Percentiles rank a stretch among this genome's conserved stretches.
Evolutionary conservation across 1,140 invertebrate species (phyloP).

Genomic region (Cydia fagiglandana): DNA sequence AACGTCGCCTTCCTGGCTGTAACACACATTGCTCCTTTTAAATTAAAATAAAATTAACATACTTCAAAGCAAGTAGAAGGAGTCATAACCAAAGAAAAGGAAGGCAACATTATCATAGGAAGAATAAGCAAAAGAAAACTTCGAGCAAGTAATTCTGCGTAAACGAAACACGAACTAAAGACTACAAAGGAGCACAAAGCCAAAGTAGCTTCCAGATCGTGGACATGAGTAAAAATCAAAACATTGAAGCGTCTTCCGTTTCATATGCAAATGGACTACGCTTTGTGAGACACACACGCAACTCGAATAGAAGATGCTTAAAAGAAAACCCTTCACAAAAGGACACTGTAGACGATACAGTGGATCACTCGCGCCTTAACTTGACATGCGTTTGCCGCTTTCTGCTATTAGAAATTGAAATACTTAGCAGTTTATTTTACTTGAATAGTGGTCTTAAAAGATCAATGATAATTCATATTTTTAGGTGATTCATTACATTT

Average conservation of each 20-base stretch:
- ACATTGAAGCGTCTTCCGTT: conserved; percentile 57
- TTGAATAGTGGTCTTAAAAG: too few relatives aligned
- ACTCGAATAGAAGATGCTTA: conserved; percentile 14
- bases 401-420: neutral
- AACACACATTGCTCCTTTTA: conserved; percentile 36
- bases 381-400: neutral
- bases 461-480: too few relatives aligned
- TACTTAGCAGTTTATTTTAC: neutral
- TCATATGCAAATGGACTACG: conserved; percentile 60
- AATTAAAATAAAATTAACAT: conserved; percentile 35
- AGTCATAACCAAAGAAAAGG: conserved; percentile 20
- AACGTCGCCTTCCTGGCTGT: conserved; percentile 63
- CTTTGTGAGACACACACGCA: conserved; percentile 50
- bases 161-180: conserved; percentile 40
- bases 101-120: conserved; percentile 29
- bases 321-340: neutral
- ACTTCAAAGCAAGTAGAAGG: neutral
- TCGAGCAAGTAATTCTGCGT: conserved; percentile 18
- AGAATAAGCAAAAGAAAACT: conserved; percentile 21
- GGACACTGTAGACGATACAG: neutral
- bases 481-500: too few relatives aligned
- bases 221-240: conserved; percentile 58
- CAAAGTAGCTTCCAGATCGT: conserved; percentile 36
- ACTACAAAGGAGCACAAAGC: conserved; percentile 40
- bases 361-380: neutral